A percentile compares a stretch with the other conserved stretches of the same genome.
phyloP scores from a whole-genome alignment of 2,888 invertebrate species.

The Yponomeuta sedellus region DNA sequence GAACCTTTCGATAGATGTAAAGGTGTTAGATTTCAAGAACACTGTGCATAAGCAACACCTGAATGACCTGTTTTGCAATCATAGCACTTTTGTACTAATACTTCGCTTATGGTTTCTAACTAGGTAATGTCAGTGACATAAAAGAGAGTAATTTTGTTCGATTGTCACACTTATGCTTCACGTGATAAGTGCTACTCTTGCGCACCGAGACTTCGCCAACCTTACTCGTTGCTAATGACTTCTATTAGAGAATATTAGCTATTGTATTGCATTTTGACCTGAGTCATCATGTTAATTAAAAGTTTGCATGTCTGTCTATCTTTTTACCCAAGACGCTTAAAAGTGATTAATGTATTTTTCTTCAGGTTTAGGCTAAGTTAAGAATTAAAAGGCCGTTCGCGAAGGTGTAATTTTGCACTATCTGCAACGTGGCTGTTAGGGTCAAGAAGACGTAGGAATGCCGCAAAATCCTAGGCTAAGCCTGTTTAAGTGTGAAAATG shows the following conservation, averaged over 20 bases:
- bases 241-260: neutral
- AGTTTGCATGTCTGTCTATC: too few relatives aligned
- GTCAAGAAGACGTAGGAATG: neutral
- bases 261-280: neutral
- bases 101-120: slow-evolving; percentile 4
- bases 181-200: too few relatives aligned
- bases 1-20: neutral
- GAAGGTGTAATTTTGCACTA: neutral
- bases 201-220: too few relatives aligned
- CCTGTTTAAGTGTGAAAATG: neutral
- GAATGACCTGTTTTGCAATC: slow-evolving; percentile 14
- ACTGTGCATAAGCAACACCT: slow-evolving; percentile 14
- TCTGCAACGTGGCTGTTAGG: neutral
- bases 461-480: neutral
- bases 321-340: too few relatives aligned
- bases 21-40: neutral
- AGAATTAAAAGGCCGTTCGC: too few relatives aligned
- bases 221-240: neutral
- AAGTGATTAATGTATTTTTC: too few relatives aligned
- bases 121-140: too few relatives aligned
- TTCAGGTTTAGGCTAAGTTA: too few relatives aligned
- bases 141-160: too few relatives aligned
- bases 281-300: neutral
- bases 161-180: too few relatives aligned
- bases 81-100: slow-evolving; percentile 3